Base-by-base conservation (phyloP, 1,140 invertebrate species). In the Lasaia peninsularis region DNA sequence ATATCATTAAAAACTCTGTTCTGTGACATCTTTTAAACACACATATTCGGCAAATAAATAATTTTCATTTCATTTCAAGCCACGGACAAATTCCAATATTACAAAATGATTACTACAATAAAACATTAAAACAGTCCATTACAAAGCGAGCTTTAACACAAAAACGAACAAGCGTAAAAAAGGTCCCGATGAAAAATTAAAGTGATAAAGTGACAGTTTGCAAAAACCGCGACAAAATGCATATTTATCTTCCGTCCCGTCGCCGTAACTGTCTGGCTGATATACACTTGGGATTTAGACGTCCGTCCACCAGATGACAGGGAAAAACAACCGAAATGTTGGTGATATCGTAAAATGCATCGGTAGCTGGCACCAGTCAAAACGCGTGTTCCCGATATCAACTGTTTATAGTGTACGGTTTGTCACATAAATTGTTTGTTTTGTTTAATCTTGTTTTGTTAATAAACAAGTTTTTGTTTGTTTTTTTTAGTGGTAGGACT, bases 151-250 rank as follows among this genome's bases (percentile, higher is more conserved):
- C 12, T 18, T 40, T 40, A 16, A 10, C 40, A 48, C 6, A 20
- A 16, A 21, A 21, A 48, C 11, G 20, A 48, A 28, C n/a, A 28
- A 28, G 20, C 40, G 20, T 21, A 9, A 48, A 48, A 48, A 44
- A 48, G 16, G 16, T 40, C 16, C 14, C 18, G 11, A n/a, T 18
- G 20, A 48, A 11, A 48, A 48, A 18, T 40, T 40, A n/a, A 48
- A 48, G 40, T 48, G 40, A 48, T 48, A 48, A 48, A 48, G 20
- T 48, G 40, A 48, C 40, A 48, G 40, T 48, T 48, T 16, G 18
- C 40, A 16, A 48, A 48, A 48, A 48, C 40, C 10, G 40, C 40
- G 40, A 48, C 40, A 48, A 48, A 48, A 48, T 48, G 40, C 40
- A 48, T 48, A 48, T 48, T 48, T 48, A 48, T 48, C 40, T 9